Evolutionary conservation across 2,888 invertebrate genomes (phyloP).

Genomic region (Saturnia pavonia): DNA sequence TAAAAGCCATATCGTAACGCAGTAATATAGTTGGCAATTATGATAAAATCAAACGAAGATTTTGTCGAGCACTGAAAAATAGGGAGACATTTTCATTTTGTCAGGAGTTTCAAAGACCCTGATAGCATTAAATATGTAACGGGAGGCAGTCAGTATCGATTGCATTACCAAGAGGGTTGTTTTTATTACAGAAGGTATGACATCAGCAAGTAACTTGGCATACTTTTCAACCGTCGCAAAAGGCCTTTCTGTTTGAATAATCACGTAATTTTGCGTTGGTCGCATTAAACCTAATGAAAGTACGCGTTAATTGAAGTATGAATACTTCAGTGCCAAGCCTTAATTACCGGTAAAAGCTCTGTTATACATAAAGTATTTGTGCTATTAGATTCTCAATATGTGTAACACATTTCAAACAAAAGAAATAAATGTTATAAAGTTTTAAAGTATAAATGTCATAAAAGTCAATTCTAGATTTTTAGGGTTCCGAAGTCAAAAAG

Average conservation of each 20-base stretch:
- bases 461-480: background rate
- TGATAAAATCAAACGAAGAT: slow-evolving; percentile 37
- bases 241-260: slow-evolving; percentile 6
- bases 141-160: slow-evolving; percentile 63
- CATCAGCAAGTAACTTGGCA: slow-evolving; percentile 47
- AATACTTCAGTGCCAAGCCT: background rate
- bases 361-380: background rate
- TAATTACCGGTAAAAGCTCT: slow-evolving; percentile 3
- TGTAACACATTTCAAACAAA: background rate
- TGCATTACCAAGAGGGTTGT: slow-evolving; percentile 55
- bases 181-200: slow-evolving; percentile 62
- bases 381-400: background rate
- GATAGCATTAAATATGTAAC: slow-evolving; percentile 71
- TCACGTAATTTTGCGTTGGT: background rate
- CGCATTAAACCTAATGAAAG: slow-evolving; percentile 9
- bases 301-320: background rate
- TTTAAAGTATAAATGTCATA: background rate
- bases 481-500: too few species aligned
- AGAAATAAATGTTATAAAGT: background rate
- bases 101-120: slow-evolving; percentile 47
- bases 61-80: slow-evolving; percentile 36
- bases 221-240: slow-evolving; percentile 7
- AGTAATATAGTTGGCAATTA: slow-evolving; percentile 26
- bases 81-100: slow-evolving; percentile 54
- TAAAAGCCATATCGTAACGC: slow-evolving; percentile 23